Conservation (phyloP, 2,888 invertebrate genomes). For the Drosophila diplacantha region DNA sequence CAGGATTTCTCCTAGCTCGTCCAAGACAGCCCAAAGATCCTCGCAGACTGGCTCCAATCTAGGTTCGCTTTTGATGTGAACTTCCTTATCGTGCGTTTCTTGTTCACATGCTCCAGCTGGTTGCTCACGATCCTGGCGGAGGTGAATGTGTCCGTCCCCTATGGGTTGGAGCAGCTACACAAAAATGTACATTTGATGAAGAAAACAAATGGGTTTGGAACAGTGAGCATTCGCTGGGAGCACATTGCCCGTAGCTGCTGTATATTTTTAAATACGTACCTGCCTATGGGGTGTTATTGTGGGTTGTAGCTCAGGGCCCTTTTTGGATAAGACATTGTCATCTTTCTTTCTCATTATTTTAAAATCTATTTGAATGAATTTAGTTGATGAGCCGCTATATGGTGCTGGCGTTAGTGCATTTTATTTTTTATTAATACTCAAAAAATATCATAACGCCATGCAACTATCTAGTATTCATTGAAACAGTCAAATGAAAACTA, state of each 20-base stretch:
- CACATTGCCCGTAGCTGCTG: not conserved
- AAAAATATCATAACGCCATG: no score
- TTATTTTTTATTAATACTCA: no score
- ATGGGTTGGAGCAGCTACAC: not conserved
- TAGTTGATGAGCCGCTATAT: not conserved
- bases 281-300: not conserved
- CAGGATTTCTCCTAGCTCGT: conserved; percentile 16
- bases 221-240: not conserved
- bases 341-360: not conserved
- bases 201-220: not conserved
- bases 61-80: conserved; percentile 13
- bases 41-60: not conserved
- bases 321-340: not conserved
- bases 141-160: not conserved
- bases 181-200: not conserved
- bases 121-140: not conserved
- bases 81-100: not conserved
- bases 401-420: conserved; percentile 6
- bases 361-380: conserved; percentile 7
- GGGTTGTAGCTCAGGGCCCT: no score
- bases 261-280: not conserved
- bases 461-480: no score
- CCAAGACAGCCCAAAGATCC: conserved; percentile 18
- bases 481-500: no score
- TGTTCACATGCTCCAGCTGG: not conserved